A percentile compares a stretch with the other conserved stretches of the same genome.
phyloP scores from a whole-genome alignment of 1,140 invertebrate species.

The Micrasema longulum region DNA sequence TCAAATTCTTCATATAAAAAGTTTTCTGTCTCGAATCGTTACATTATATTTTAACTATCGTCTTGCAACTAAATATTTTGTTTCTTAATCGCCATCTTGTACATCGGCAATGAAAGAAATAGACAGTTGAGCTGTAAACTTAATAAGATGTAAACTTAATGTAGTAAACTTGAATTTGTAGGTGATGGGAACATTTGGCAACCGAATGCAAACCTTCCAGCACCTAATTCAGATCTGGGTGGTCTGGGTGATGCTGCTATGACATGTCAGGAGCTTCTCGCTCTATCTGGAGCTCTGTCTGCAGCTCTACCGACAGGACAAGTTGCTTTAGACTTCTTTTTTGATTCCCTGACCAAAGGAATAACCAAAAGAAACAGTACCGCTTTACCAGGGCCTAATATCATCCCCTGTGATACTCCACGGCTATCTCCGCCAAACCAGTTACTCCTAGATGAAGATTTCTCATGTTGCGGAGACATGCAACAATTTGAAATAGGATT shows the following conservation, averaged over 20 bases:
- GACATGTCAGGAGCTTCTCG: slow-evolving; percentile 92
- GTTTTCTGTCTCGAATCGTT: too few species aligned
- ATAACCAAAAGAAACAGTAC: slow-evolving; percentile 63
- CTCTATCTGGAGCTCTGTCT: slow-evolving; percentile 89
- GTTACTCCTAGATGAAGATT: slow-evolving; percentile 73
- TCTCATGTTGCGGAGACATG: slow-evolving; percentile 79
- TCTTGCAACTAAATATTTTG: too few species aligned
- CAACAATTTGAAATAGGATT: slow-evolving; percentile 72
- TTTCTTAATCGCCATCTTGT: too few species aligned
- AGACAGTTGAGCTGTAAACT: too few species aligned
- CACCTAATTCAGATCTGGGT: slow-evolving; percentile 57
- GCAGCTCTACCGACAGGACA: slow-evolving; percentile 91
- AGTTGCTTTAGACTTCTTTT: slow-evolving; percentile 83
- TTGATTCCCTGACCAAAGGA: slow-evolving; percentile 82
- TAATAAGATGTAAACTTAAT: too few species aligned
- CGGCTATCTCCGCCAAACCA: slow-evolving; percentile 53
- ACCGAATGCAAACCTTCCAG: slow-evolving; percentile 59
- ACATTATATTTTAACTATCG: too few species aligned
- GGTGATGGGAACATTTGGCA: slow-evolving; percentile 76
- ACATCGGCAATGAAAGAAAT: too few species aligned
- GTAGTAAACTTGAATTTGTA: slow-evolving; percentile 27
- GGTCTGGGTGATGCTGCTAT: slow-evolving; percentile 72
- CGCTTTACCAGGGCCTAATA: slow-evolving; percentile 44
- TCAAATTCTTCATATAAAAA: too few species aligned
- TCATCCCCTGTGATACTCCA: slow-evolving; percentile 45